Evolutionary conservation across 2,797 vertebrate species (phyloP).

Genomic region (Prunella strophiata): DNA sequence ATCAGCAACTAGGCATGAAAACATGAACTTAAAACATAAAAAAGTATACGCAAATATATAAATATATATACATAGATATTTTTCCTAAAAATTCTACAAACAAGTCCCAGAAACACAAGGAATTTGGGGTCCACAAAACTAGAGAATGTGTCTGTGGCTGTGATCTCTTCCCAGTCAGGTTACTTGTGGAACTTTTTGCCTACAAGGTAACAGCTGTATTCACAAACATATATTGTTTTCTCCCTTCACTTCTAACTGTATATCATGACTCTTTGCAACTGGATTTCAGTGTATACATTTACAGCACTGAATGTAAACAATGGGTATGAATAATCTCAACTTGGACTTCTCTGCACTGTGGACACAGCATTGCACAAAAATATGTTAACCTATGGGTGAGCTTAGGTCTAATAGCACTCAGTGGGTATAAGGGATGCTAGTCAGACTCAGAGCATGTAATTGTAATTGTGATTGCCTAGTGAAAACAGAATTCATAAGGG

Average conservation of each 20-base stretch:
- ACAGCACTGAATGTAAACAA: background rate
- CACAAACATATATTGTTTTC: background rate
- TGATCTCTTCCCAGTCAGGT: background rate
- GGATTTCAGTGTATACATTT: background rate
- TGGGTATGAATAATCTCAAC: background rate
- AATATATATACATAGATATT: background rate
- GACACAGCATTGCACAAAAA: background rate
- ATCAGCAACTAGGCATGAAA: background rate
- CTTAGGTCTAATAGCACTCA: background rate
- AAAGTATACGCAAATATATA: background rate
- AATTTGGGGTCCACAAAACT: background rate
- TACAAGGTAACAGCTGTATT: background rate
- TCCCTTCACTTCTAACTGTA: background rate
- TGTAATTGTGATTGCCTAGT: background rate
- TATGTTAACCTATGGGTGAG: background rate
- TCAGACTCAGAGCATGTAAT: background rate
- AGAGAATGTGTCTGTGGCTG: background rate
- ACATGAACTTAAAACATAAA: background rate
- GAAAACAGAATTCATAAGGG: background rate
- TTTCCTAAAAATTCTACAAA: background rate
- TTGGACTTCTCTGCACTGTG: background rate
- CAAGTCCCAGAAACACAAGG: background rate
- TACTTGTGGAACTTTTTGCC: background rate
- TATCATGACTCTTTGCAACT: background rate
- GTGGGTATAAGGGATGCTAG: background rate